phyloP scores from a whole-genome alignment of 2,113 vertebrate genomes.

The Corapipo altera region DNA sequence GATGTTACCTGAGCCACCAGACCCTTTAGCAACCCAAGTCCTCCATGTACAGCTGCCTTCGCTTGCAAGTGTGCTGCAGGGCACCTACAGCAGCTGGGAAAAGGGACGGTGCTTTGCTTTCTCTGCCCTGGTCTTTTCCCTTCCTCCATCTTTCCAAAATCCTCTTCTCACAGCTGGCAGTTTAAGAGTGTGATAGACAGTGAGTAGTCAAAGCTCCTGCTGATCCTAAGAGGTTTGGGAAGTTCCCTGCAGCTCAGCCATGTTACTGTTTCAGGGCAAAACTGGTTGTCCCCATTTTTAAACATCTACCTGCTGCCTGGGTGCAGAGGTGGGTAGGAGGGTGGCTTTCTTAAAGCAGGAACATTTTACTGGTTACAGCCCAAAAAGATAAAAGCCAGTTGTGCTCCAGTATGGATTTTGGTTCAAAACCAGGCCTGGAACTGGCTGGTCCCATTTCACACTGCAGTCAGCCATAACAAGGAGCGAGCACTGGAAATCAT shows the following conservation, averaged over 20 bases:
- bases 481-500: accelerated
- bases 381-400: not conserved
- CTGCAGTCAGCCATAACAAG: not conserved
- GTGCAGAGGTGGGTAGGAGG: not conserved
- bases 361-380: not conserved
- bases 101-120: not conserved
- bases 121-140: not conserved
- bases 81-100: accelerated
- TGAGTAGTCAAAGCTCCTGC: not conserved
- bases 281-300: not conserved
- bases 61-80: not conserved
- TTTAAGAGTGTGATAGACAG: not conserved
- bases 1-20: not conserved
- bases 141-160: not conserved
- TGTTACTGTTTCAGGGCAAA: not conserved
- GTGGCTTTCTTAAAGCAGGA: not conserved
- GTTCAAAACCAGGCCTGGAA: not conserved
- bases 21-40: accelerated
- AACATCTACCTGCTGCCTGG: not conserved
- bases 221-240: not conserved
- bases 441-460: not conserved
- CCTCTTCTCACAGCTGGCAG: not conserved
- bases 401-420: not conserved
- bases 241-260: not conserved
- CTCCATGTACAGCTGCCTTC: accelerated